A percentile compares a stretch with the other conserved stretches of the same genome.
Evolutionary conservation across 2,113 vertebrate species (phyloP).

Genomic region (Erythrocercus mccallii): DNA sequence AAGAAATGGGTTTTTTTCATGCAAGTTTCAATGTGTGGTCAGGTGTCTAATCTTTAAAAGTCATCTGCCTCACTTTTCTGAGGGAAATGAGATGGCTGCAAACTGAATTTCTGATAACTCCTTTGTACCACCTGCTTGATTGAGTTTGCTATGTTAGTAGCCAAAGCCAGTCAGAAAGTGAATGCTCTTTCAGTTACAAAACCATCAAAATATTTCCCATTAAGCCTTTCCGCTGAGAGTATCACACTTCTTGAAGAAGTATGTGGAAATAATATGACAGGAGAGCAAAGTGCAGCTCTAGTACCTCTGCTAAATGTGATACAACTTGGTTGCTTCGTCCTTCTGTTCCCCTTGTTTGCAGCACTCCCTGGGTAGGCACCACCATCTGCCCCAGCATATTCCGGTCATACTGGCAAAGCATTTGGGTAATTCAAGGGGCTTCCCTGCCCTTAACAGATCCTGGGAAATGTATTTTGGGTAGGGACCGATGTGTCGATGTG

Average conservation of each 20-base stretch:
- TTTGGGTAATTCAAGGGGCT: neutral
- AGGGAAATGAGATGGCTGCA: neutral
- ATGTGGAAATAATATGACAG: neutral
- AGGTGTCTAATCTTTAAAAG: neutral
- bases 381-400: neutral
- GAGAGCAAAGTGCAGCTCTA: neutral
- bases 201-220: neutral
- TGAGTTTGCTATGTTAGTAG: neutral
- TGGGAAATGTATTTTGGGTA: neutral
- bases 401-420: accelerated
- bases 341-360: neutral
- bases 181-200: neutral
- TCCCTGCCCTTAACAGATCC: neutral
- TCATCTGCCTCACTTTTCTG: neutral
- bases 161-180: neutral
- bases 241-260: neutral
- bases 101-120: neutral
- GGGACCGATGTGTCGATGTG: accelerated
- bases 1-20: neutral
- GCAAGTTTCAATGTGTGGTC: neutral
- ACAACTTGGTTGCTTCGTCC: neutral
- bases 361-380: neutral
- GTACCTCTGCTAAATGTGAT: neutral
- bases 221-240: neutral
- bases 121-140: neutral